Evolutionary conservation across 2,797 vertebrate species (phyloP), one percentile per base, ranked within the genome.

Genomic region (Eurystomus glaucurus): DNA sequence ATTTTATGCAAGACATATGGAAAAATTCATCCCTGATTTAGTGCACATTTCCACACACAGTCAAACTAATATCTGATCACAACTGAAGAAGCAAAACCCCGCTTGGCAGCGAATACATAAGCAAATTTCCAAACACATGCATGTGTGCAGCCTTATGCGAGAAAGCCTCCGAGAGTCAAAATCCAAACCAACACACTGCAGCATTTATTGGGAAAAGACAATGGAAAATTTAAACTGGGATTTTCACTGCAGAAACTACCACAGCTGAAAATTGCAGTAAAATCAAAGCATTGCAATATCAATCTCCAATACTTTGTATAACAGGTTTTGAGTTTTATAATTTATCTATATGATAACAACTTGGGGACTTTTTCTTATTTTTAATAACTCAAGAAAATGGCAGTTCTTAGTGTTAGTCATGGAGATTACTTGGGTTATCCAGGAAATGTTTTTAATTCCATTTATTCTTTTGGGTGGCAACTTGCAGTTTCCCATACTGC

Each of bases 21-120:
- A 94, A 96, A 98, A 96, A 85, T 71, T 96, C 91, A 93, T 93
- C 82, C 85, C 85, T 89, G 85, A 86, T 96, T 96, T 94, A 86
- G 69, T 81, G 91, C 93, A 93, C 71, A 90, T 96, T 97, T 95
- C 94, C 88, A 51, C 77, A 81, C 90, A 82, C 65, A n/a, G 91
- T 88, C 88, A 83, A 88, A 85, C 93, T 96, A 82, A 58, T 45
- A 72, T 96, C 71, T 91, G 82, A 92, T 96, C 82, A 80, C 69
- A 55, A 57, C 33, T 77, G 75, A 93, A 90, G 57, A 87, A n/a
- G 31, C 72, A 92, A 94, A 96, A 26, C 91, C 21, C 79, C 89
- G 79, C 65, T 66, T 77, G 90, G 90, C 70, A 72, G 85, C 22
- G 39, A 43, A 94, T 57, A 29, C n/a, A 57, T 37, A 28, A 96